phyloP scores from a whole-genome alignment of 2,113 vertebrate species.

The Psilopsiagon aurifrons region DNA sequence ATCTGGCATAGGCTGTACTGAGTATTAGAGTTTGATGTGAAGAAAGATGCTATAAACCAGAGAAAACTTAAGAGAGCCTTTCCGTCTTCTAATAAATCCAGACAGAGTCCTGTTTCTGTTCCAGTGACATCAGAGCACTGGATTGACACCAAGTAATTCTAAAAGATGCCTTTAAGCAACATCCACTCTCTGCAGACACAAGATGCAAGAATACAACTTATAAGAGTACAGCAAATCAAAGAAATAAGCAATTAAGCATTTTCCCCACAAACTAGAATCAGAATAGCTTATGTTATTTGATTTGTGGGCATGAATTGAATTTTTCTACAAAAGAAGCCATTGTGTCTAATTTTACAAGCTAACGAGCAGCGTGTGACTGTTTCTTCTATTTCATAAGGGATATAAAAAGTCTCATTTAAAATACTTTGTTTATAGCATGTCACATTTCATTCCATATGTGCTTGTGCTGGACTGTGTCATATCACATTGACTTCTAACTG shows the following conservation, averaged over 20 bases:
- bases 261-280: conserved; percentile 22
- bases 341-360: conserved; percentile 44
- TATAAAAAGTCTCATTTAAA: conserved; percentile 47
- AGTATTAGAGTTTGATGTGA: conserved; percentile 24
- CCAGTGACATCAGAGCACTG: conserved; percentile 60
- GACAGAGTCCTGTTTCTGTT: conserved; percentile 39
- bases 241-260: conserved; percentile 18
- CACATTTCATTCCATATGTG: conserved; percentile 43
- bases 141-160: background rate
- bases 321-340: conserved; percentile 37
- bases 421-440: conserved; percentile 43
- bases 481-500: conserved; percentile 10
- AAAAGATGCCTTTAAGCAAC: conserved; percentile 23
- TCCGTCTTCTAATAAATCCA: conserved; percentile 35
- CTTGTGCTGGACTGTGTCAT: background rate
- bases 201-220: background rate
- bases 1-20: conserved; percentile 22
- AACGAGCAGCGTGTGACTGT: conserved; percentile 17
- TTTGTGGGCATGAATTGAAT: conserved; percentile 21
- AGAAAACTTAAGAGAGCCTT: conserved; percentile 27
- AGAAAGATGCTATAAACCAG: conserved; percentile 59
- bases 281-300: background rate
- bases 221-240: background rate
- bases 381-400: conserved; percentile 32
- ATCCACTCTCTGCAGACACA: background rate